Conservation (phyloP, 2,797 vertebrate species). For the Ptychobarbus kaznakovi region DNA sequence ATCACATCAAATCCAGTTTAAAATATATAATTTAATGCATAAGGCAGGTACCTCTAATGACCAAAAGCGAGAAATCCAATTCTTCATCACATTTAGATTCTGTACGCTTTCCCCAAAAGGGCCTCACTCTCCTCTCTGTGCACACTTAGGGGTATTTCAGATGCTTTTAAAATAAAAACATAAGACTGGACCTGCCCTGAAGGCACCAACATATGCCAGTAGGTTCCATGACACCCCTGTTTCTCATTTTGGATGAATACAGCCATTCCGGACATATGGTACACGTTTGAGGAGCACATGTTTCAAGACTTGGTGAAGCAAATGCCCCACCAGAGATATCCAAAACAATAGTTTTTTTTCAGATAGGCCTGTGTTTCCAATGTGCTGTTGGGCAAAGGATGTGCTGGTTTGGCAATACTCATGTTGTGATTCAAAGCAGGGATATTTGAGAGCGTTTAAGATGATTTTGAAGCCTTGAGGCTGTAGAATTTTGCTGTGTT, state of each 20-base stretch:
- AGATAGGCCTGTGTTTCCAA: not conserved
- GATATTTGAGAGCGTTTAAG: constrained; percentile 2
- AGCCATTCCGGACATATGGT: constrained; percentile 51
- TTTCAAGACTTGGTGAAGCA: constrained; percentile 30
- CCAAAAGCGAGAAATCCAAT: constrained; percentile 30
- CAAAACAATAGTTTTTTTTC: constrained; percentile 30
- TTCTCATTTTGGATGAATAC: constrained; percentile 52
- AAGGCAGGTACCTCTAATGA: not conserved
- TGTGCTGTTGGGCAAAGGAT: constrained; percentile 34
- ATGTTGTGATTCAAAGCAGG: not conserved
- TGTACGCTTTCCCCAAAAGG: not conserved
- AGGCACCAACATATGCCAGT: constrained; percentile 42
- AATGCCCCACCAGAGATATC: constrained; percentile 29
- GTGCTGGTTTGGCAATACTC: not conserved
- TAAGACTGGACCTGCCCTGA: constrained; percentile 19
- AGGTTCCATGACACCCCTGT: constrained; percentile 34
- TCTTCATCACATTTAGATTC: constrained; percentile 43
- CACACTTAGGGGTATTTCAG: constrained; percentile 37
- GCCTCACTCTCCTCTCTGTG: constrained; percentile 24
- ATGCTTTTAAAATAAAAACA: constrained; percentile 55
- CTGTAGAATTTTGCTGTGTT: not conserved
- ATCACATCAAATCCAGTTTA: not conserved
- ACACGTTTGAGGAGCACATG: constrained; percentile 48
- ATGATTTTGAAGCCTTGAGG: not conserved
- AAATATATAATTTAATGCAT: constrained; percentile 3